These are phyloP conservation scores for Acronicta psi DNA, from an alignment of 2,888 invertebrate genomes.

Conservation along the genomic window DNA sequence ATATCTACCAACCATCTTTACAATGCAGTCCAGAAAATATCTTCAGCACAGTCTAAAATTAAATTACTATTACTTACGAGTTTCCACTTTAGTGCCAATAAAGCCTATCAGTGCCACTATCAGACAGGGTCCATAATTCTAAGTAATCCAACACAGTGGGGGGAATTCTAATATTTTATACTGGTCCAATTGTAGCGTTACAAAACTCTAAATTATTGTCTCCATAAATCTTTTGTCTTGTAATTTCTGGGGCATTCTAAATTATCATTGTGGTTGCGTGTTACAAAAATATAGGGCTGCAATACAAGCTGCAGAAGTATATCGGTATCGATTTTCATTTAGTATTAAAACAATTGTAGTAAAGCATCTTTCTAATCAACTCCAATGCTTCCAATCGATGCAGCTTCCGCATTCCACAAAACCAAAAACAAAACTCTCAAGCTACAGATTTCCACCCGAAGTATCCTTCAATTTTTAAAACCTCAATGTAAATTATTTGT, in stretches of 20 bases:
- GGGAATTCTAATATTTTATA: constrained; percentile 49
- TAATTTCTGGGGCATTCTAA: constrained; percentile 31
- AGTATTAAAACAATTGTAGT: no score
- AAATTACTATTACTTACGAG: constrained; percentile 47
- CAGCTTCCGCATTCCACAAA: no score
- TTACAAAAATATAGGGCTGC: constrained; percentile 36
- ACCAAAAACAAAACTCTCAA: no score
- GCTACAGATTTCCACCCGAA: no score
- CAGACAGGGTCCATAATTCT: constrained; percentile 38
- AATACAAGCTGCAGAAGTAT: neutral
- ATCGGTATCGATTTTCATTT: constrained; percentile 4
- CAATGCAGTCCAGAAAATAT: constrained; percentile 35
- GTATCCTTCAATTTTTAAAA: no score
- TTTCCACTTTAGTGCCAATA: constrained; percentile 46
- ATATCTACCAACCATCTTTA: constrained; percentile 40
- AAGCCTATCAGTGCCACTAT: constrained; percentile 42
- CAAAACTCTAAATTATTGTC: constrained; percentile 60
- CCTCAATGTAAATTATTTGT: no score
- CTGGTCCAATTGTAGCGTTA: constrained; percentile 55
- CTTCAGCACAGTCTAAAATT: constrained; percentile 38
- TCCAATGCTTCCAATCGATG: no score
- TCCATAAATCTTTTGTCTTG: constrained; percentile 57
- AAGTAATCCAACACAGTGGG: constrained; percentile 41
- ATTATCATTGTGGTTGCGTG: constrained; percentile 33
- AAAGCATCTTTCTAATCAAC: no score